Evolutionary conservation across 2,113 vertebrate genomes (phyloP).

Genomic region (Ochotona curzoniae): DNA sequence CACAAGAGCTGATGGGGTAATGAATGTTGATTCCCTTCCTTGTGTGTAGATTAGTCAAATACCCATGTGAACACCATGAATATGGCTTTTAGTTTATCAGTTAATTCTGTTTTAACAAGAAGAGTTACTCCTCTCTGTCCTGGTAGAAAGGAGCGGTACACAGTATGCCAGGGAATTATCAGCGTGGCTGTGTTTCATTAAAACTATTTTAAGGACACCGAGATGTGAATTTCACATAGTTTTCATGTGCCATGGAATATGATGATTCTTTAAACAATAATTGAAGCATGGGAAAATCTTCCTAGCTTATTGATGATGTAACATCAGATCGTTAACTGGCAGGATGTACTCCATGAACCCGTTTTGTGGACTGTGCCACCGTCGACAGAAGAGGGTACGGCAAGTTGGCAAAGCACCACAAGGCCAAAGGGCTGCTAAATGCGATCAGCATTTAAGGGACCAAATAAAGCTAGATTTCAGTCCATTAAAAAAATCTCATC

Average conservation of each 20-base stretch:
- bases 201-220: neutral
- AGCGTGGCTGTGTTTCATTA: neutral
- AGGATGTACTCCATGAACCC: neutral
- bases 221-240: conserved; percentile 20
- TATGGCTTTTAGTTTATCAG: neutral
- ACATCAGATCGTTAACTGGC: neutral
- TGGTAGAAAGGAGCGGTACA: neutral
- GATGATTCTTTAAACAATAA: neutral
- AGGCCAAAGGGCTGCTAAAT: conserved; percentile 36
- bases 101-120: neutral
- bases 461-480: conserved; percentile 80
- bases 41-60: neutral
- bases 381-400: neutral
- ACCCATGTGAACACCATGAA: neutral
- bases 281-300: conserved; percentile 8
- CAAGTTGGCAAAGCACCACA: neutral
- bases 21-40: neutral
- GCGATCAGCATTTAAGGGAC: conserved; percentile 8
- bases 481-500: conserved; percentile 76
- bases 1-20: neutral
- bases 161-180: neutral
- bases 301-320: neutral
- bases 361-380: too few species aligned
- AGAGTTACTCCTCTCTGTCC: neutral
- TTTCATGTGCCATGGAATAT: conserved; percentile 25